Evolutionary conservation across 2,888 invertebrate species (phyloP).

Genomic region (Lissocephala sabroskyi): DNA sequence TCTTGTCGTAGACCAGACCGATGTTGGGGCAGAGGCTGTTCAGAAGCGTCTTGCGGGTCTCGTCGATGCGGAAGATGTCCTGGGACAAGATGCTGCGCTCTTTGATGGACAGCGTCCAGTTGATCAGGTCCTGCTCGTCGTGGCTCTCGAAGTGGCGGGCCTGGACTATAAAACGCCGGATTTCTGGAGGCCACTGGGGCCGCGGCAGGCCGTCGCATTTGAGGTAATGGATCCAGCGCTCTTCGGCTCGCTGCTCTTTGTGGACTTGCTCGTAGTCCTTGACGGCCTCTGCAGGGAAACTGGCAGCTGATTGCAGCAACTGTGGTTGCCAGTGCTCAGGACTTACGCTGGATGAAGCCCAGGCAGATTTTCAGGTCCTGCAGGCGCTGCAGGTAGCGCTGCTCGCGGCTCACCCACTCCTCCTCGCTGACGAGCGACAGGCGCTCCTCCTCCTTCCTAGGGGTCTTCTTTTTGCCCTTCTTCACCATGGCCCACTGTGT

Average conservation of each 20-base stretch:
- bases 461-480: background rate
- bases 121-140: conserved; percentile 18
- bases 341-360: conserved; percentile 39
- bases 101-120: conserved; percentile 54
- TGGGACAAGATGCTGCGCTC: conserved; percentile 60
- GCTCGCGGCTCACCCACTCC: conserved; percentile 36
- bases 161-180: conserved; percentile 46
- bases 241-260: conserved; percentile 12
- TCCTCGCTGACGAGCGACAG: conserved; percentile 30
- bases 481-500: background rate
- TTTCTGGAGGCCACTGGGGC: conserved; percentile 39
- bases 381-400: conserved; percentile 33
- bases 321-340: background rate
- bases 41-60: conserved; percentile 36
- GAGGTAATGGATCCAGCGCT: conserved; percentile 51
- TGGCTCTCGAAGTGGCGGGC: conserved; percentile 28
- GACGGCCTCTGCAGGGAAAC: conserved; percentile 26
- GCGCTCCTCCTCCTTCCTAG: background rate
- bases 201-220: conserved; percentile 54
- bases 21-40: conserved; percentile 31
- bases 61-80: conserved; percentile 35
- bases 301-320: no score
- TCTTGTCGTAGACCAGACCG: conserved; percentile 39
- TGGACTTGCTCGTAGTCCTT: conserved; percentile 18
- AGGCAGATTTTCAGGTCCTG: conserved; percentile 37